Base-by-base conservation (phyloP, 2,888 invertebrate genomes). In the Oasisia sp. region DNA sequence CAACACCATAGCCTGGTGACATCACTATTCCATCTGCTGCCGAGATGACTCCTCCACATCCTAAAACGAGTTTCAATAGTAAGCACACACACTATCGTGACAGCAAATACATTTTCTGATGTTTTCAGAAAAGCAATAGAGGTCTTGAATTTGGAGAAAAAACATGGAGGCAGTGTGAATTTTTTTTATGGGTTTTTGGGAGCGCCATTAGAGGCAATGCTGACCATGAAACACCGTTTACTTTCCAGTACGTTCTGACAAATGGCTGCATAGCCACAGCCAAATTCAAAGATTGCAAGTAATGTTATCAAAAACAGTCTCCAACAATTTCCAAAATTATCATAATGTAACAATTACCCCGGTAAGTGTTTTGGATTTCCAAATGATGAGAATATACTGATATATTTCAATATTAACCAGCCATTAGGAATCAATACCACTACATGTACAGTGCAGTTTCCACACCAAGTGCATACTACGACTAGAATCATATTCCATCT, bases 1-100 rank as follows among this genome's bases (percentile, higher is more conserved):
- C 97, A 12, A 98, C 97, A 3, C 98, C 98, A 95, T 97, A 99
- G 3, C 99, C 98, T 8, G 99, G 99, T 0, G 99, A 99, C 32
- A 97, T 97, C 8, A 99, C 97, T 0, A 98, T 98, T 92, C 99
- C 99, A 96, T 98, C 98, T 74, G 97, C 97, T 7, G 98, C 97
- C 32, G 93, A 94, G 38, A 96, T 92, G 1, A 93, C 93, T 56
- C 96, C 94, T 56, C 98, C 98, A 96, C 99, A 99, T 9, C 99
- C 98, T 97, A 97, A 96, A 93, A 92, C 89, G 38, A 38, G 1
- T 38, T 4, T 38, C 38, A 38, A 38, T 38, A 38, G 7, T 27
- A 74, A 19, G 1, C 4, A 27, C 27, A 74, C 58, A 56, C 32
- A 93, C 74, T 45, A 32, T 38, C 44, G 50, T n/a, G 38, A 32